These are phyloP conservation scores for Caenorhabditis doughertyi DNA, from an alignment of 2,888 invertebrate species.

Conservation along the genomic window DNA sequence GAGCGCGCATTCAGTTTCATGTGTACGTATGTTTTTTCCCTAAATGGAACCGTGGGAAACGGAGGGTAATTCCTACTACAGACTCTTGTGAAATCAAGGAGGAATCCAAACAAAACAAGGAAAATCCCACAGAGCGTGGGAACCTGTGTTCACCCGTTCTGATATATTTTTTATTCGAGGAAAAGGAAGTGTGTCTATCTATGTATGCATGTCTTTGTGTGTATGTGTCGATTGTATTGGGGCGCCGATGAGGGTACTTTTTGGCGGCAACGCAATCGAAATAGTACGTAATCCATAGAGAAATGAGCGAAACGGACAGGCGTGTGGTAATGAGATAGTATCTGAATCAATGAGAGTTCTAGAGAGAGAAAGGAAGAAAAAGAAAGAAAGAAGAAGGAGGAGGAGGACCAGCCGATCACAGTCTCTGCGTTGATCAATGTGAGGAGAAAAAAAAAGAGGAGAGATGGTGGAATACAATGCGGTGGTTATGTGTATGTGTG, in stretches of 20 bases:
- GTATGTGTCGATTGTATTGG: conserved; percentile 41
- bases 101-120: background rate
- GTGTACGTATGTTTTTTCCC: background rate
- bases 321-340: conserved; percentile 2
- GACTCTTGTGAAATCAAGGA: background rate
- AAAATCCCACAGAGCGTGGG: background rate
- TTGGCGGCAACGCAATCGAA: conserved; percentile 34
- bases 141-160: background rate
- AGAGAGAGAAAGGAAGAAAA: conserved; percentile 8
- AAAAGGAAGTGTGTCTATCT: conserved; percentile 18
- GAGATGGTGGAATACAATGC: conserved; percentile 25
- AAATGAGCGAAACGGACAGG: conserved; percentile 12
- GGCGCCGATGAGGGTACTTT: conserved; percentile 39
- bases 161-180: conserved; percentile 23
- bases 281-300: conserved; percentile 13
- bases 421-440: conserved; percentile 33
- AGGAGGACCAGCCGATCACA: conserved; percentile 46
- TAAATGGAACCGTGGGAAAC: background rate
- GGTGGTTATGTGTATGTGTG: conserved; percentile 17
- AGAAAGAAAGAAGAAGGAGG: background rate
- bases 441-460: conserved; percentile 11
- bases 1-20: conserved; percentile 10
- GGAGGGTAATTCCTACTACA: too few species aligned
- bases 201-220: conserved; percentile 31
- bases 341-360: background rate